These are phyloP conservation scores for Protosalanx chinensis DNA, from an alignment of 2,797 vertebrate genomes.

Conservation along the genomic window DNA sequence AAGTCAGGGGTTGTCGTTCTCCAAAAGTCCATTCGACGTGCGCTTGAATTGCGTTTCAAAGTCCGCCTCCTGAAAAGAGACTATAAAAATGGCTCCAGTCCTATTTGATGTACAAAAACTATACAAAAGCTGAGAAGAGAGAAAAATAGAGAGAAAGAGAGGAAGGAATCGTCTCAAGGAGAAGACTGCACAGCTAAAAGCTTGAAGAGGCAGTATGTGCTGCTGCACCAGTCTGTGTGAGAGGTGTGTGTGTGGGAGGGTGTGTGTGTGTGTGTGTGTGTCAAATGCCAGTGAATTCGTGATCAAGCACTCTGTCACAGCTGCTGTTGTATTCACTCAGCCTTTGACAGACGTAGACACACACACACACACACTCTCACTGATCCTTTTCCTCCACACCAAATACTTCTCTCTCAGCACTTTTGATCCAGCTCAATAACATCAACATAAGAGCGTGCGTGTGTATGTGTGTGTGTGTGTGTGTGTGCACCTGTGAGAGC, in stretches of 20 bases:
- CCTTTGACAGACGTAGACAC: conserved; percentile 49
- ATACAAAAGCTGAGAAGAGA: background rate
- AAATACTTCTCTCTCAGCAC: background rate
- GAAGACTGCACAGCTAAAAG: background rate
- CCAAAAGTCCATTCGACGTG: conserved; percentile 3
- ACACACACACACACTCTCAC: conserved; percentile 20
- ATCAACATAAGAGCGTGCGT: background rate
- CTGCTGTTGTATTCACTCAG: conserved; percentile 62
- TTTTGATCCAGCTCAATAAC: background rate
- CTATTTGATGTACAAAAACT: background rate
- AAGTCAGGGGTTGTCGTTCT: background rate
- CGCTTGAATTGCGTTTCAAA: background rate
- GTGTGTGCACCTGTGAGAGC: conserved; percentile 1
- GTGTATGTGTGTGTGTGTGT: too few relatives aligned
- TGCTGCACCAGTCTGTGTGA: conserved; percentile 19
- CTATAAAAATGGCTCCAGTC: background rate
- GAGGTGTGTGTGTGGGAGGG: conserved; percentile 8
- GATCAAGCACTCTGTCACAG: conserved; percentile 58
- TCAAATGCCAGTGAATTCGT: conserved; percentile 48
- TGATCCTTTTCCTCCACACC: background rate
- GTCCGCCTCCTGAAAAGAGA: background rate
- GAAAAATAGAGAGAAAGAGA: background rate
- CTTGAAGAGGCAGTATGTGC: conserved; percentile 16
- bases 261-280: conserved; percentile 19
- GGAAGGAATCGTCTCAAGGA: background rate